Conservation (phyloP, 2,888 invertebrate genomes). For the Polydrusus cervinus region DNA sequence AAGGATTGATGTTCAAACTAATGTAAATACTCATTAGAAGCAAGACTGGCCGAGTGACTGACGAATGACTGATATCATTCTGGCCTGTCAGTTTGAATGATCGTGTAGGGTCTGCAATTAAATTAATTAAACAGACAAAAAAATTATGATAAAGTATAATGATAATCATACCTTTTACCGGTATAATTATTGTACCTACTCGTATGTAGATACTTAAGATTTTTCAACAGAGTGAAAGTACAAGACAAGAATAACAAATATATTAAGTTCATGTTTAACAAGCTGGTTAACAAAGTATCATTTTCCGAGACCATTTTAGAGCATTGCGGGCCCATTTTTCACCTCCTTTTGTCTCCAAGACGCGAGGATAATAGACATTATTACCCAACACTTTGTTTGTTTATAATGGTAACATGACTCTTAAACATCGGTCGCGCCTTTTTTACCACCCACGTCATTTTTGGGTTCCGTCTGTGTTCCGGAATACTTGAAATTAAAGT, state of each 20-base stretch:
- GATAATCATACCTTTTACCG: too few species aligned
- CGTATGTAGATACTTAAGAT: background rate
- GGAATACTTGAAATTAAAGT: background rate
- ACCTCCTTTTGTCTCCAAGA: conserved; percentile 46
- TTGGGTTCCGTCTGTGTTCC: conserved; percentile 20
- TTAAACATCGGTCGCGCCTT: conserved; percentile 49
- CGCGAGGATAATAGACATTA: conserved; percentile 46
- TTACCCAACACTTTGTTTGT: conserved; percentile 49
- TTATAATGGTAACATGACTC: conserved; percentile 53
- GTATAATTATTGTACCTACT: too few species aligned
- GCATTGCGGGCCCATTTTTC: conserved; percentile 43
- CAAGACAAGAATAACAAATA: conserved; percentile 26
- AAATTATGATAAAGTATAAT: too few species aligned
- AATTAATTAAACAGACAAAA: too few species aligned
- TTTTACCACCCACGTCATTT: conserved; percentile 47
- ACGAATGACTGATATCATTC: too few species aligned
- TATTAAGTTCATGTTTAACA: conserved; percentile 43
- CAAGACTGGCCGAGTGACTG: too few species aligned
- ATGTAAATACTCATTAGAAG: too few species aligned
- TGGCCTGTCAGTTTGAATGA: too few species aligned
- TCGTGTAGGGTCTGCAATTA: too few species aligned
- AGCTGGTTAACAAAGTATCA: conserved; percentile 49
- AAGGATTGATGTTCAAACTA: too few species aligned
- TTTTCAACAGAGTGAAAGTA: conserved; percentile 22
- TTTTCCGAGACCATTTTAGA: conserved; percentile 47